Base-by-base conservation (phyloP, 1,140 invertebrate genomes). In the Drosophila nigromelanica region DNA sequence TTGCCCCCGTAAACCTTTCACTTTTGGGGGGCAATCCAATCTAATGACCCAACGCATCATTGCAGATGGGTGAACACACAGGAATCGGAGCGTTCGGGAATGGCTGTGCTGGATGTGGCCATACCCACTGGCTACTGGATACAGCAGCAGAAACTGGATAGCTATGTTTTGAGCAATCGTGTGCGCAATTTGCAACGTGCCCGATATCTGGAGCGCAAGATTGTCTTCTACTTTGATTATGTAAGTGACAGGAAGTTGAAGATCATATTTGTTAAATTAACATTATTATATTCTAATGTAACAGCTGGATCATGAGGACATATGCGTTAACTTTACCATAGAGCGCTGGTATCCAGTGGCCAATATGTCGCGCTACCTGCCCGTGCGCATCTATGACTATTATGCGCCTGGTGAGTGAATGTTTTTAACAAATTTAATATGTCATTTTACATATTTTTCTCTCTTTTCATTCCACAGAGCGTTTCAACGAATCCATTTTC, bases 321-420 rank as follows among this genome's bases (percentile, higher is more conserved):
- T 96, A 0, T 99, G 98, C 91, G 95, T 99, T 0, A 96, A 97
- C 89, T 98, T 99, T 80, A 97, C 97, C 0, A 95, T 98, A 21
- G 97, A 98, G 92, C 93, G 98, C 72, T 99, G 98, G 98, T 97
- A 95, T 92, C 98, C 98, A 8, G 97, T 99, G 3, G 98, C 98
- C 12, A 99, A 99, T 92, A 97, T 98, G 96, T 98, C 98, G 0
- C 94, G 97, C 33, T 98, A 97, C 91, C 94, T 99, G 72, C 95
- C 97, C 4, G 95, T 98, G 48, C 94, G 97, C 75, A 95, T 99
- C 6, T 99, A 98, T 92, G 98, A 99, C 93, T 99, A 98, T 89
- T 99, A 99, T 93, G 96, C 98, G 62, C 98, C 98, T 91, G 97
- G 97, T 98, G 92, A 93, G 92, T 70, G 1, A 30, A 14, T 0